Conservation (phyloP, 2,797 vertebrate species). For the Arctocebus calabarensis region DNA sequence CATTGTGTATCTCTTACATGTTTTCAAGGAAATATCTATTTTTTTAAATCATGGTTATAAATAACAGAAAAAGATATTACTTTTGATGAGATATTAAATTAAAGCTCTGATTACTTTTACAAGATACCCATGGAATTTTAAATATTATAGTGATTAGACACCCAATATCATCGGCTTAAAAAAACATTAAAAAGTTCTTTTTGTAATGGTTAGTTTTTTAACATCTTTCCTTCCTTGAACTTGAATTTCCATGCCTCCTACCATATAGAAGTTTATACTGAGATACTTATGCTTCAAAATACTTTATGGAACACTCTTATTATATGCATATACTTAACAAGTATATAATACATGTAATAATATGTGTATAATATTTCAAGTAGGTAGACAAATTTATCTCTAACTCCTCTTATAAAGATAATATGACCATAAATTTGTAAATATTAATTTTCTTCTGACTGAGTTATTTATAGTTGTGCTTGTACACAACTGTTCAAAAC, state of each 20-base stretch:
- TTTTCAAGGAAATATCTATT: background rate
- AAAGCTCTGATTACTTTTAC: slow-evolving; percentile 36
- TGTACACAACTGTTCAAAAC: background rate
- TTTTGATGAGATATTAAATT: slow-evolving; percentile 32
- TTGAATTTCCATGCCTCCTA: slow-evolving; percentile 39
- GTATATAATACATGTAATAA: background rate
- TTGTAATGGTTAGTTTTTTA: slow-evolving; percentile 39
- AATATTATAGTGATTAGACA: background rate
- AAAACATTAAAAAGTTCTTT: background rate
- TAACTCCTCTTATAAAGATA: slow-evolving; percentile 52
- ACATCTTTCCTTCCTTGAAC: background rate
- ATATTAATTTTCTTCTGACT: slow-evolving; percentile 57
- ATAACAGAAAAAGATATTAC: slow-evolving; percentile 16
- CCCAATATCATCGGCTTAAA: background rate
- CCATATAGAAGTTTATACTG: background rate
- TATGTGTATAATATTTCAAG: background rate
- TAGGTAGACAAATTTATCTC: background rate
- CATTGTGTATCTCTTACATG: background rate
- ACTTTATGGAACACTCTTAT: slow-evolving; percentile 12
- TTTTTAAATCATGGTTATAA: background rate
- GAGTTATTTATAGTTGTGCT: slow-evolving; percentile 47
- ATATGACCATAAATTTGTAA: background rate
- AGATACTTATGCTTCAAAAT: slow-evolving; percentile 37
- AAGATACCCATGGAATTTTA: slow-evolving; percentile 33
- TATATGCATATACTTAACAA: background rate